Evolutionary conservation across 2,888 invertebrate genomes (phyloP).

Genomic region (Macrosoma leucophasiata): DNA sequence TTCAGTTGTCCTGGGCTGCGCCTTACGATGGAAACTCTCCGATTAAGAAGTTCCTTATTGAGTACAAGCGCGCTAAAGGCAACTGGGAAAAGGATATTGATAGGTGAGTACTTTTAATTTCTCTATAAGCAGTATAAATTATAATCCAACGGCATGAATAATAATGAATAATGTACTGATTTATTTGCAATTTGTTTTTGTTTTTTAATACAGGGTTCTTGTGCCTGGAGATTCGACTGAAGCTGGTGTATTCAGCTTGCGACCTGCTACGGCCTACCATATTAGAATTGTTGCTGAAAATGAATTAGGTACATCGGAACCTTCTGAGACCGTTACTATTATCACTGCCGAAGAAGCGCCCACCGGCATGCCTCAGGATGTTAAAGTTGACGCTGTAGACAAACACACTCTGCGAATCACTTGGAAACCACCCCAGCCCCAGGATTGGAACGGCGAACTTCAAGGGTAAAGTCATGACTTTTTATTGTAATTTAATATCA

Average conservation of each 20-base stretch:
- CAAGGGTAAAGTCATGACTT: slow-evolving; percentile 49
- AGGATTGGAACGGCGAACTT: slow-evolving; percentile 95
- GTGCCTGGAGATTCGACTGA: slow-evolving; percentile 93
- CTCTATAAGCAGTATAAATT: not conserved
- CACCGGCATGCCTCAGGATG: slow-evolving; percentile 87
- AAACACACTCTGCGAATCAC: slow-evolving; percentile 90
- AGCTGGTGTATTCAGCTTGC: slow-evolving; percentile 90
- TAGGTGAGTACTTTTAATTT: slow-evolving; percentile 39
- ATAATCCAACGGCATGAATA: not conserved
- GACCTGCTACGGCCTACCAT: slow-evolving; percentile 95
- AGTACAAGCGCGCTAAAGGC: slow-evolving; percentile 89
- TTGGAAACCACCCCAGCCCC: slow-evolving; percentile 92
- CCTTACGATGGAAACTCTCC: slow-evolving; percentile 95
- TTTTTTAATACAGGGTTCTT: slow-evolving; percentile 75
- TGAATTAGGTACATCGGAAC: slow-evolving; percentile 93
- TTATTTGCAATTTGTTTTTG: not conserved
- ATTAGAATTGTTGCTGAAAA: slow-evolving; percentile 95
- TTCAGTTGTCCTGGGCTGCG: slow-evolving; percentile 93
- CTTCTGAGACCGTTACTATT: slow-evolving; percentile 94
- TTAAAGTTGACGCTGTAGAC: slow-evolving; percentile 90
- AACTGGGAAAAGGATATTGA: slow-evolving; percentile 87
- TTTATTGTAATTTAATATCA: not conserved
- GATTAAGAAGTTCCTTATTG: slow-evolving; percentile 91
- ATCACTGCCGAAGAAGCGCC: slow-evolving; percentile 96
- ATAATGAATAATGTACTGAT: not conserved